Conservation (phyloP, 2,888 invertebrate genomes). For the Iphiclides podalirius region DNA sequence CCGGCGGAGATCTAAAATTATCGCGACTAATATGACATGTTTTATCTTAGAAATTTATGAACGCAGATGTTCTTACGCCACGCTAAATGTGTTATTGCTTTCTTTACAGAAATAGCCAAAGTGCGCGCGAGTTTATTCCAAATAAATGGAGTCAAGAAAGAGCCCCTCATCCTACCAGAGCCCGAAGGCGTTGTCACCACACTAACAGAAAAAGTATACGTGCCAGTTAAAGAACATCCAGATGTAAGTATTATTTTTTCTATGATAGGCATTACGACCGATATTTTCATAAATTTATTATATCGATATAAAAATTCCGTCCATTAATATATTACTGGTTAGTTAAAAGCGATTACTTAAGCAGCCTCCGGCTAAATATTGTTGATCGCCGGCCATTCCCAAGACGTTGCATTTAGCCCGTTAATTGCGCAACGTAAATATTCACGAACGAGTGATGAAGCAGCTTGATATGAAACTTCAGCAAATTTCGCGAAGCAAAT, state of each 20-base stretch:
- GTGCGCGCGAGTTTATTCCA: slow-evolving; percentile 98
- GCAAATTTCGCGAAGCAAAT: neutral
- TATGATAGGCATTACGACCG: too few species aligned
- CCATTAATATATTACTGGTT: too few species aligned
- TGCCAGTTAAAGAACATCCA: slow-evolving; percentile 99
- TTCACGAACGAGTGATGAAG: too few species aligned
- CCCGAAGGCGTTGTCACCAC: slow-evolving; percentile 94
- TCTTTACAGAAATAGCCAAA: slow-evolving; percentile 96
- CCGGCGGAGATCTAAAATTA: slow-evolving; percentile 53
- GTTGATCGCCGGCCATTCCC: too few species aligned
- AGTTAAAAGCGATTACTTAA: too few species aligned
- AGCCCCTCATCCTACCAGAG: slow-evolving; percentile 94
- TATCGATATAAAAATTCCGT: too few species aligned
- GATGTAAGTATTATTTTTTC: slow-evolving; percentile 96
- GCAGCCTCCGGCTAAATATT: too few species aligned
- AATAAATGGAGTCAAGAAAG: slow-evolving; percentile 98
- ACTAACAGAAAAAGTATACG: slow-evolving; percentile 99
- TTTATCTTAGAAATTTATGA: slow-evolving; percentile 51
- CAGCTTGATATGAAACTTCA: too few species aligned
- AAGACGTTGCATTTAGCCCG: too few species aligned
- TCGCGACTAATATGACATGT: slow-evolving; percentile 48
- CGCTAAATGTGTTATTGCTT: slow-evolving; percentile 42
- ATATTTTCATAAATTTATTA: too few species aligned
- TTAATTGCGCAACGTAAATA: too few species aligned
- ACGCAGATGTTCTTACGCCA: slow-evolving; percentile 41